A percentile compares a stretch with the other conserved stretches of the same genome.
Evolutionary conservation across 2,888 invertebrate genomes (phyloP).

Genomic region (Drosophila crucigera): DNA sequence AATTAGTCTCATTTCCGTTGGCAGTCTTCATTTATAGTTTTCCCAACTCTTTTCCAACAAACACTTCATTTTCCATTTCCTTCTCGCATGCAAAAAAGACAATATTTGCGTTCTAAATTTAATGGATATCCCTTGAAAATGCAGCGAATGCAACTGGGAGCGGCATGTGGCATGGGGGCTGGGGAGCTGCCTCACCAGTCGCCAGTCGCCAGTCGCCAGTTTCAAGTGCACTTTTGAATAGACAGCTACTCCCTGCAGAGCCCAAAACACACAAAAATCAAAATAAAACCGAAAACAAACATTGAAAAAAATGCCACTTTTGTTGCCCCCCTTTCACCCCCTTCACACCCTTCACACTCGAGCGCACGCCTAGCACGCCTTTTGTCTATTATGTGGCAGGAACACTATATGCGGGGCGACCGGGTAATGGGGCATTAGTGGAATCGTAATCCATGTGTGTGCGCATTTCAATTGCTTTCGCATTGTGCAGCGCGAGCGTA

Average conservation of each 20-base stretch:
- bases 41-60: slow-evolving; percentile 42
- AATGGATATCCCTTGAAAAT: slow-evolving; percentile 70
- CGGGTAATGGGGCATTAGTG: not conserved
- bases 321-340: slow-evolving; percentile 5
- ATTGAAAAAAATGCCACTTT: slow-evolving; percentile 35
- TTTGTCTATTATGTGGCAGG: slow-evolving; percentile 58
- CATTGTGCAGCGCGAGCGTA: slow-evolving; percentile 65
- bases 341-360: slow-evolving; percentile 61
- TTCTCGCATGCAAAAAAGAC: slow-evolving; percentile 60
- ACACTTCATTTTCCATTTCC: slow-evolving; percentile 71
- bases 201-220: slow-evolving; percentile 45
- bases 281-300: slow-evolving; percentile 25
- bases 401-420: not conserved
- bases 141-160: slow-evolving; percentile 60
- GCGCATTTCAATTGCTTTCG: slow-evolving; percentile 68
- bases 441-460: slow-evolving; percentile 35
- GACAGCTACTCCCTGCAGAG: slow-evolving; percentile 50
- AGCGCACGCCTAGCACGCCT: slow-evolving; percentile 70
- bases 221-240: slow-evolving; percentile 73
- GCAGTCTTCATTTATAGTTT: slow-evolving; percentile 14
- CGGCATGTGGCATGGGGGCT: not conserved
- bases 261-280: slow-evolving; percentile 11
- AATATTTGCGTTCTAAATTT: slow-evolving; percentile 63
- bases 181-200: slow-evolving; percentile 8
- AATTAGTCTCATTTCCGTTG: slow-evolving; percentile 5